These are phyloP conservation scores for Drosophila seclusa DNA, from an alignment of 2,888 invertebrate genomes.

Conservation along the genomic window DNA sequence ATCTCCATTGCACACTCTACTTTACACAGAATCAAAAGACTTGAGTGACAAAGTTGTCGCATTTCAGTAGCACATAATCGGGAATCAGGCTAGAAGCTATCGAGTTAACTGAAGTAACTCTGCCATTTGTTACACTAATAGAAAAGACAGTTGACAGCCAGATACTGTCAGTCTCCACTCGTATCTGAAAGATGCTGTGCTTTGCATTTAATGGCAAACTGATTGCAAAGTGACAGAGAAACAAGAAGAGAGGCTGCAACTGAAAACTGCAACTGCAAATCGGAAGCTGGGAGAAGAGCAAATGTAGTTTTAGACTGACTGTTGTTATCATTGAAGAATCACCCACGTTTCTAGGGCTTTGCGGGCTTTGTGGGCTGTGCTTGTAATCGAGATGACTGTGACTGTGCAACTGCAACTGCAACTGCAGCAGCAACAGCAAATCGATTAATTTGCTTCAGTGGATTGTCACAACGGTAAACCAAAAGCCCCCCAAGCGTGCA, in stretches of 20 bases:
- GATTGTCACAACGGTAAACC: slow-evolving; percentile 67
- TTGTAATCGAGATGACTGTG: slow-evolving; percentile 35
- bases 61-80: slow-evolving; percentile 1
- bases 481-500: slow-evolving; percentile 57
- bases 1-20: not conserved
- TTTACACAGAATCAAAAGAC: slow-evolving; percentile 13
- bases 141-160: slow-evolving; percentile 8
- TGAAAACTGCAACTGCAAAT: slow-evolving; percentile 27
- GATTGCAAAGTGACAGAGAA: slow-evolving; percentile 57
- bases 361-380: slow-evolving; percentile 19
- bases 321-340: not conserved
- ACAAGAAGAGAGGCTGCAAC: slow-evolving; percentile 16
- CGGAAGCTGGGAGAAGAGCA: slow-evolving; percentile 3
- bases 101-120: slow-evolving; percentile 11
- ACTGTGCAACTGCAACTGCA: slow-evolving; percentile 7
- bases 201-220: slow-evolving; percentile 54
- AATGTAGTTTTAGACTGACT: slow-evolving; percentile 1
- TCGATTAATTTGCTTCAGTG: slow-evolving; percentile 74
- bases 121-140: slow-evolving; percentile 35
- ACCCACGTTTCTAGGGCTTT: slow-evolving; percentile 39
- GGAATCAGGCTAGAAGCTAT: slow-evolving; percentile 4
- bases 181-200: slow-evolving; percentile 35
- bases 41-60: slow-evolving; percentile 18
- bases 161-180: slow-evolving; percentile 9
- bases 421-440: slow-evolving; percentile 50